A percentile compares a stretch with the other conserved stretches of the same genome.
phyloP scores from a whole-genome alignment of 92 coral and sea anemone genomes.

The Siderastrea radians region DNA sequence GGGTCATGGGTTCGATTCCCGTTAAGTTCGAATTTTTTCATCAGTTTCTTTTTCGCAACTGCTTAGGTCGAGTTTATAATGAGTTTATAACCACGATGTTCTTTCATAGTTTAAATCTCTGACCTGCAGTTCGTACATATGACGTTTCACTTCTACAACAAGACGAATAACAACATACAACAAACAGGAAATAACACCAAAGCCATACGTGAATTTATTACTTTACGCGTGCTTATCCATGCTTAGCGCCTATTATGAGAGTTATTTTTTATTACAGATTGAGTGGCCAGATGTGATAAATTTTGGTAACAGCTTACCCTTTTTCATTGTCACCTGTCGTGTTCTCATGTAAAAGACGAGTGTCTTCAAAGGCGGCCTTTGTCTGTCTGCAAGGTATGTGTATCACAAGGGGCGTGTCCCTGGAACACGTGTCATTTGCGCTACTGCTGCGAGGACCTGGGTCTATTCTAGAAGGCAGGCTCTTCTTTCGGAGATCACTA shows the following conservation, averaged over 20 bases:
- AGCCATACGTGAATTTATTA: too few species aligned
- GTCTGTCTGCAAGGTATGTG: background rate
- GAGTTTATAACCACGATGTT: too few species aligned
- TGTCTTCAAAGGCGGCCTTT: conserved; percentile 27
- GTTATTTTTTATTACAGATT: too few species aligned
- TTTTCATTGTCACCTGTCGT: background rate
- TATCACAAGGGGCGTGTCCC: background rate
- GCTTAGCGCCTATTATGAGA: background rate
- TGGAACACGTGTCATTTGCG: background rate
- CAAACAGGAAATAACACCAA: too few species aligned
- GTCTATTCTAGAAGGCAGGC: background rate
- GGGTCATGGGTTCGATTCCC: too few species aligned
- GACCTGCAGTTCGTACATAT: too few species aligned
- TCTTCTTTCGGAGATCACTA: conserved; percentile 3
- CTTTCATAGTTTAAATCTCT: too few species aligned
- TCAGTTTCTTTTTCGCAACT: too few species aligned
- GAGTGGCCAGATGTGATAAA: background rate
- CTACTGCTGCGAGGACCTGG: conserved; percentile 18
- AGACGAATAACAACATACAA: too few species aligned
- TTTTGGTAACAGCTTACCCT: background rate
- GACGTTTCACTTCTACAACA: too few species aligned
- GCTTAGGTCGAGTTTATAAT: too few species aligned
- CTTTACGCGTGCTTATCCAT: background rate
- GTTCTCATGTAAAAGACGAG: background rate
- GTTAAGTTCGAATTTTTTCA: too few species aligned